These are phyloP conservation scores for Gambusia holbrooki DNA, from an alignment of 2,113 vertebrate species.

Conservation along the genomic window DNA sequence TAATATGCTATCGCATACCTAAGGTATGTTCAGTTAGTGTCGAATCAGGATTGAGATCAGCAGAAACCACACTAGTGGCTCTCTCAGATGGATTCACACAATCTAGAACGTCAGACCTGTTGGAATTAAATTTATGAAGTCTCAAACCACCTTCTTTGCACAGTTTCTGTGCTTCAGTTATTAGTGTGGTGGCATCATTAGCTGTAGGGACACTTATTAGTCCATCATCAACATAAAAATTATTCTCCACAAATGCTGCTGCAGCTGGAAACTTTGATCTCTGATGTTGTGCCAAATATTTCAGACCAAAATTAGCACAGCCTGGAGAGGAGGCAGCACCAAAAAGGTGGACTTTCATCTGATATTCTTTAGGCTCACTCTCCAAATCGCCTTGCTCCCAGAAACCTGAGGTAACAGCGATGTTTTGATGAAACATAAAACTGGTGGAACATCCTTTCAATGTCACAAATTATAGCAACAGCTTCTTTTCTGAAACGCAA, in stretches of 20 bases:
- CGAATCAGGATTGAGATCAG: not conserved
- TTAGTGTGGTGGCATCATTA: not conserved
- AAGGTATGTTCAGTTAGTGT: not conserved
- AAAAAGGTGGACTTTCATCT: not conserved
- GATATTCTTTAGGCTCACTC: not conserved
- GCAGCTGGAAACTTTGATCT: not conserved
- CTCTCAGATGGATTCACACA: not conserved
- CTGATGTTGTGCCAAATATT: not conserved
- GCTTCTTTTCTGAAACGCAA: not conserved
- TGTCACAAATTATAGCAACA: not conserved
- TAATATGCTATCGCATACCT: too few species aligned
- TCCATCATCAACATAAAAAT: slow-evolving; percentile 1
- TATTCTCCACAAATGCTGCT: not conserved
- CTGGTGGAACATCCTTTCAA: not conserved
- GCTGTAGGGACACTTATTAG: not conserved
- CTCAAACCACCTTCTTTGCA: not conserved
- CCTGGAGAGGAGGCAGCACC: slow-evolving; percentile 9
- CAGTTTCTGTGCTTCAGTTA: not conserved
- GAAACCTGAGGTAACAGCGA: not conserved
- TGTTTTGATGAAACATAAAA: not conserved
- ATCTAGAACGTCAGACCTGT: not conserved
- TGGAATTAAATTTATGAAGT: not conserved
- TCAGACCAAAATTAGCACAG: not conserved
- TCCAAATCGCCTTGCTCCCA: not conserved
- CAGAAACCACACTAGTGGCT: not conserved